Evolutionary conservation across 1,140 invertebrate genomes (phyloP).

Genomic region (Drosophila jambulina): DNA sequence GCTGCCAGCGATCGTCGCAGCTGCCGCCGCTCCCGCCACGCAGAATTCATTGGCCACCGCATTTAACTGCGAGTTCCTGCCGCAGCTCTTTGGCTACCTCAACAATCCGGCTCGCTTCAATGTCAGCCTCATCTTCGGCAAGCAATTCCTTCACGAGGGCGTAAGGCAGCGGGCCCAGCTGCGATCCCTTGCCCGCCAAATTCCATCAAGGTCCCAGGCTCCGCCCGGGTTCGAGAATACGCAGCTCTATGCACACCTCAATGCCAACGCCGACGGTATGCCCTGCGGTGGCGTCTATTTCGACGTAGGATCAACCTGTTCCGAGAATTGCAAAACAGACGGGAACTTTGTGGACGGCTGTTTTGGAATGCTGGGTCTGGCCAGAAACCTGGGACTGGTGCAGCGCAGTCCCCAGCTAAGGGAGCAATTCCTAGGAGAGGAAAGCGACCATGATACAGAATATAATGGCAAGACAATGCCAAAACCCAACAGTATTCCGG

Average conservation of each 20-base stretch:
- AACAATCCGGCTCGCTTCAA: not conserved
- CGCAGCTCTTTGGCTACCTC: constrained; percentile 2
- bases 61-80: not conserved
- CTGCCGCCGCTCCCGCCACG: too few species aligned
- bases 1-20: not conserved
- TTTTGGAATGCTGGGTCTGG: constrained; percentile 57
- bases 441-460: constrained; percentile 16
- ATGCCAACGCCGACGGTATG: constrained; percentile 43
- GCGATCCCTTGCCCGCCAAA: not conserved
- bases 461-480: not conserved
- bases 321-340: not conserved
- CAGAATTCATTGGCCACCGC: not conserved
- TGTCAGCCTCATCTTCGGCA: constrained; percentile 48
- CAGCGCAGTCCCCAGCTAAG: constrained; percentile 19
- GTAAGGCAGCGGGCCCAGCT: constrained; percentile 30
- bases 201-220: not conserved
- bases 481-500: not conserved
- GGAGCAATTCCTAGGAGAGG: constrained; percentile 32
- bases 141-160: constrained; percentile 53
- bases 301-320: constrained; percentile 12
- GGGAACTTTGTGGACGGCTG: constrained; percentile 3
- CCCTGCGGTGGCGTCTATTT: constrained; percentile 55
- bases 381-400: constrained; percentile 20
- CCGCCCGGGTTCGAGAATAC: constrained; percentile 39
- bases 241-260: constrained; percentile 39